Conservation (phyloP, 2,888 invertebrate genomes). For the Drosophila paranaensis region DNA sequence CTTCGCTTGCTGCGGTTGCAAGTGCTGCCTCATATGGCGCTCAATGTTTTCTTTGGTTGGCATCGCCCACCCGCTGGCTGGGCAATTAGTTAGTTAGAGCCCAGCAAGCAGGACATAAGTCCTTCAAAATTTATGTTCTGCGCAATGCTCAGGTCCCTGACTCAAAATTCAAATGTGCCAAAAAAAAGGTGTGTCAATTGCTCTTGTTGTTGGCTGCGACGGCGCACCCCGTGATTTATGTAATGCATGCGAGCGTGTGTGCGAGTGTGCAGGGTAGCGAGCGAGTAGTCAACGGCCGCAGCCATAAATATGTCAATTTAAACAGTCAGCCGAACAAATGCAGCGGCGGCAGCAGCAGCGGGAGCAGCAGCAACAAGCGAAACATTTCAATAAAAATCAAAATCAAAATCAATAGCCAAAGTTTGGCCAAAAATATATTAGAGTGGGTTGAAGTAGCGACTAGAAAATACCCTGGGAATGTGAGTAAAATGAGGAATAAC, state of each 20-base stretch:
- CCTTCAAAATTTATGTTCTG: slow-evolving; percentile 24
- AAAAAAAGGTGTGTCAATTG: slow-evolving; percentile 64
- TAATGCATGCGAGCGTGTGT: slow-evolving; percentile 47
- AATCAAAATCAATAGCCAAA: slow-evolving; percentile 72
- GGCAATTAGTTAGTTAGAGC: slow-evolving; percentile 45
- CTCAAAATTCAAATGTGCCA: slow-evolving; percentile 59
- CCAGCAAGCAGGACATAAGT: slow-evolving; percentile 45
- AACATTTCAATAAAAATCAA: slow-evolving; percentile 81
- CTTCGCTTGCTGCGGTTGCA: not conserved
- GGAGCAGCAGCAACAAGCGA: slow-evolving; percentile 57
- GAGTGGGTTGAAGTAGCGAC: not conserved
- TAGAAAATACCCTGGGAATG: not conserved
- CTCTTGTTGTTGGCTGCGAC: slow-evolving; percentile 17
- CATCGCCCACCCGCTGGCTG: slow-evolving; percentile 34
- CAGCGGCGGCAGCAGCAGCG: slow-evolving; percentile 53
- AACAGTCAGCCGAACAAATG: slow-evolving; percentile 60
- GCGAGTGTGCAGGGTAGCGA: not conserved
- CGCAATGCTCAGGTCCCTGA: slow-evolving; percentile 31
- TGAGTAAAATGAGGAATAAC: not conserved
- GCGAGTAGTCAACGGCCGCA: slow-evolving; percentile 38
- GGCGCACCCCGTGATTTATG: slow-evolving; percentile 76
- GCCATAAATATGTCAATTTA: slow-evolving; percentile 80
- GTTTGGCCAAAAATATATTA: slow-evolving; percentile 17
- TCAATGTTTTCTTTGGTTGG: too few species aligned
- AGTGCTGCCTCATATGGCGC: too few species aligned